Base-by-base conservation (phyloP, 2,797 vertebrate genomes). In the Oreochromis mossambicus region DNA sequence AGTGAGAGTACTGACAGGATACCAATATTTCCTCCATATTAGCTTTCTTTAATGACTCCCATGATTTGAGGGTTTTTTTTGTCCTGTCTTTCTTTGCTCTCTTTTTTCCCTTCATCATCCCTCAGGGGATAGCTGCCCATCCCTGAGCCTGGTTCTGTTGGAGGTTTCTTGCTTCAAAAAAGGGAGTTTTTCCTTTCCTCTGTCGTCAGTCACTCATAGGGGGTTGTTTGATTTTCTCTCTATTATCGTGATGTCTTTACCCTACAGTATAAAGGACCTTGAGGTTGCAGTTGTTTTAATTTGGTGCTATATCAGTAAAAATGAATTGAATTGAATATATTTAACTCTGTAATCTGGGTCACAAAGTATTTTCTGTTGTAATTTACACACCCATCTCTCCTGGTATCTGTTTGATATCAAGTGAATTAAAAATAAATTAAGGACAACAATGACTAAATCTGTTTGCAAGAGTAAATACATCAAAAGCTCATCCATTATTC, bases 21-120 rank as follows among this genome's bases (percentile, higher is more conserved):
- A 63, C 58, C 32, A 63, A n/a, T 36, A 63, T 63, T 36, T n/a
- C 10, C 58, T 36, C 56, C 58, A 63, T 63, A 63, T 63, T 36
- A 63, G 10, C 32, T 36, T 63, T 63, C 32, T 63, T 63, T 32
- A 63, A 63, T 63, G 58, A 36, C 34, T 13, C 34, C 19, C 7
- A 36, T 12, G 10, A 38, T 38, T n/a, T 63, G 10, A 38, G 9
- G 3, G 0, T 2, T 1, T 13, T 32, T 36, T 63, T 63, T 0
- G 32, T 63, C 58, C 19, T 38, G 32, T 66, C 34, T 36, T n/a
- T 38, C 10, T 66, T 36, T 66, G 34, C 36, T 66, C 19, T 66
- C 61, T 38, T 38, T 38, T 38, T 66, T 13, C 61, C 58, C 19
- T 38, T 66, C 19, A 66, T 13, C 34, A n/a, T 38, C 34, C 19